phyloP scores from a whole-genome alignment of 2,888 invertebrate genomes.

The Odiellus spinosus region DNA sequence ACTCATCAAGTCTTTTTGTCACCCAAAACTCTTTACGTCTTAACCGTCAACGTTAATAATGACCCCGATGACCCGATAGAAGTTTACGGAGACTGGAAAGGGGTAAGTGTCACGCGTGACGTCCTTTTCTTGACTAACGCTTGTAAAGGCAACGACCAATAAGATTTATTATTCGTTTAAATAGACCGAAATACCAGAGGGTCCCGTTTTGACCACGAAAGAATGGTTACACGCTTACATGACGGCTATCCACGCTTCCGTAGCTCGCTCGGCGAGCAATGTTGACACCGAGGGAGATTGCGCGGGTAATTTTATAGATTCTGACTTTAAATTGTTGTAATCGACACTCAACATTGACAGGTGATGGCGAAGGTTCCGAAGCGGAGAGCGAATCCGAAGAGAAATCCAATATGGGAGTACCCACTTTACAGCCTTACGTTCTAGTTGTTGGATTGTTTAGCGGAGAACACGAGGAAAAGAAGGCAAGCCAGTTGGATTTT shows the following conservation, averaged over 20 bases:
- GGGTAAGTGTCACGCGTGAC: slow-evolving; percentile 5
- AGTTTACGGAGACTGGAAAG: slow-evolving; percentile 4
- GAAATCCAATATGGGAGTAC: slow-evolving; percentile 16
- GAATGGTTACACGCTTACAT: slow-evolving; percentile 17
- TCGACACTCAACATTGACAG: too few relatives aligned
- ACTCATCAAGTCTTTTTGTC: slow-evolving; percentile 27
- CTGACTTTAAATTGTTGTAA: too few relatives aligned
- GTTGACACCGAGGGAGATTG: too few relatives aligned
- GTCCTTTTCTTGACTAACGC: too few relatives aligned
- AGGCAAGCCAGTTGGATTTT: too few relatives aligned
- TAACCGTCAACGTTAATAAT: slow-evolving; percentile 30
- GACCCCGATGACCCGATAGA: slow-evolving; percentile 22
- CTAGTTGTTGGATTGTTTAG: neutral
- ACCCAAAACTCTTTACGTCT: slow-evolving; percentile 29
- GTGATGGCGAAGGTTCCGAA: neutral
- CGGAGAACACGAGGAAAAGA: neutral
- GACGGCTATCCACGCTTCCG: slow-evolving; percentile 15
- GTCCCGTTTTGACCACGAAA: slow-evolving; percentile 8
- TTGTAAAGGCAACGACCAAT: too few relatives aligned
- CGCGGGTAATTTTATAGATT: too few relatives aligned
- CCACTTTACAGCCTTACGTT: neutral
- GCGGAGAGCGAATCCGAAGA: neutral
- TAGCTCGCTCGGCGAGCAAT: slow-evolving; percentile 10
- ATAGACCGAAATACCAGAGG: slow-evolving; percentile 16
- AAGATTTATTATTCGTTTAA: too few relatives aligned